These are phyloP conservation scores for Phasianus colchicus DNA, from an alignment of 2,113 vertebrate species.

Conservation along the genomic window DNA sequence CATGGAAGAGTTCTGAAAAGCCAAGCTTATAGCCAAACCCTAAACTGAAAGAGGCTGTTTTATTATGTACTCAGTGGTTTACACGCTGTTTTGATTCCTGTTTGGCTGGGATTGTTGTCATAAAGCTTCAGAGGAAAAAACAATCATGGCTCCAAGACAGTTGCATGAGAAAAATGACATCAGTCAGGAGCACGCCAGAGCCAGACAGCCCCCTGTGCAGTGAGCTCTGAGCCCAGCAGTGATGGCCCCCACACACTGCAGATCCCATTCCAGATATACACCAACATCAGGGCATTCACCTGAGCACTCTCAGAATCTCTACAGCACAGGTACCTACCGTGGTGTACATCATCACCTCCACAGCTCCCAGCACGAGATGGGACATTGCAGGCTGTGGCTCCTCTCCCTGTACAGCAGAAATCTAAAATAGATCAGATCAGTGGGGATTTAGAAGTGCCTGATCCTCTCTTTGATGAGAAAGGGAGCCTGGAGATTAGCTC, in stretches of 20 bases:
- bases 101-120: constrained; percentile 22
- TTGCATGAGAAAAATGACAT: neutral
- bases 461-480: neutral
- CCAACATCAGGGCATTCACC: neutral
- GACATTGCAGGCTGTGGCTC: neutral
- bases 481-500: neutral
- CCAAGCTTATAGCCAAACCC: neutral
- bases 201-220: neutral
- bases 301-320: neutral
- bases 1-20: neutral
- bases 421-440: neutral
- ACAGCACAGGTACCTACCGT: neutral
- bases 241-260: neutral
- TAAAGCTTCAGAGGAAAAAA: constrained; percentile 15
- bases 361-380: neutral
- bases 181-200: neutral
- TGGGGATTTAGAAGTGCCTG: neutral
- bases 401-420: neutral
- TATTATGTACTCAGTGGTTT: neutral
- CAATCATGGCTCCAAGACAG: neutral
- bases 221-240: neutral
- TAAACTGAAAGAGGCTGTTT: neutral
- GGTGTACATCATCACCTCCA: fast-evolving
- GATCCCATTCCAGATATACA: neutral
- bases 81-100: neutral